A percentile compares a stretch with the other conserved stretches of the same genome.
These are phyloP conservation scores for Campoletis raptor DNA, from an alignment of 2,888 invertebrate species.

Conservation along the genomic window DNA sequence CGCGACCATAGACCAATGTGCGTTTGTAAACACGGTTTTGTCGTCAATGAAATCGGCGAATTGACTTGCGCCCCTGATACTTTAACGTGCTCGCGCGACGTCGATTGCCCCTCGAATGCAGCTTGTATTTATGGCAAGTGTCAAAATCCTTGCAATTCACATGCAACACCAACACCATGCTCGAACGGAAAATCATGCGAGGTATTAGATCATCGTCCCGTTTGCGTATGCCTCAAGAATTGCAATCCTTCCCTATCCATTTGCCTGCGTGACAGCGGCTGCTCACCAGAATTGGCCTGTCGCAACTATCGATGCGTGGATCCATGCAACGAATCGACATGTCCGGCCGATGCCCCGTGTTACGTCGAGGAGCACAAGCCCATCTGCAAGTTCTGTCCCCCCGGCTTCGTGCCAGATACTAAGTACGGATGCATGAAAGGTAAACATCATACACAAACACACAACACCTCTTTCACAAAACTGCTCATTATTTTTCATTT, in stretches of 20 bases:
- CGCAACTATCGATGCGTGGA: constrained; percentile 95
- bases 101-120: constrained; percentile 94
- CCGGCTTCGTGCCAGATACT: constrained; percentile 96
- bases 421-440: constrained; percentile 98
- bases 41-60: constrained; percentile 94
- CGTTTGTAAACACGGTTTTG: constrained; percentile 95
- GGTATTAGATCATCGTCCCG: constrained; percentile 94
- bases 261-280: constrained; percentile 95
- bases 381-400: constrained; percentile 98
- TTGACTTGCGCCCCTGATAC: constrained; percentile 94
- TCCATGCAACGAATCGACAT: constrained; percentile 94
- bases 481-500: constrained; percentile 46
- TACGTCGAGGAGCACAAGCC: constrained; percentile 97
- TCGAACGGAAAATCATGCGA: constrained; percentile 94
- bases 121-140: constrained; percentile 94
- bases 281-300: constrained; percentile 94
- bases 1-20: constrained; percentile 94
- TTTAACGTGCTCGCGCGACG: constrained; percentile 92
- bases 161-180: constrained; percentile 87
- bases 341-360: constrained; percentile 94
- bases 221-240: constrained; percentile 95
- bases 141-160: constrained; percentile 93
- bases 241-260: constrained; percentile 95
- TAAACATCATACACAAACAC: constrained; percentile 87
- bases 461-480: constrained; percentile 52